A percentile compares a stretch with the other conserved stretches of the same genome.
phyloP scores from a whole-genome alignment of 2,888 invertebrate species.

The Nephrotoma flavescens region DNA sequence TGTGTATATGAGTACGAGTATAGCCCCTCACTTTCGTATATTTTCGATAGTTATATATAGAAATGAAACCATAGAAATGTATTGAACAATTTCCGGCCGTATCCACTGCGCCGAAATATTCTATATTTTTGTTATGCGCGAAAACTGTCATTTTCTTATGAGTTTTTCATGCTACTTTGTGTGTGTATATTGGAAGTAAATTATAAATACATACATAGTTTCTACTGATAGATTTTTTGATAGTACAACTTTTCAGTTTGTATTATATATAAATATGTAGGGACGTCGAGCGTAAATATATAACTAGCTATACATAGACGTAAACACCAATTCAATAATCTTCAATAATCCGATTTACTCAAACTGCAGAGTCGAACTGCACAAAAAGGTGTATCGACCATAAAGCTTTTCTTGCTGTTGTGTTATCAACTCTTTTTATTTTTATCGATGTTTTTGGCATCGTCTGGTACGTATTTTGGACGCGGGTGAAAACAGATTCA shows the following conservation, averaged over 20 bases:
- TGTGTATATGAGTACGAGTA: neutral
- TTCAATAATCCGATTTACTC: neutral
- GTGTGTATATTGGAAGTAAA: too few relatives aligned
- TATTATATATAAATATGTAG: too few relatives aligned
- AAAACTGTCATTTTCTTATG: too few relatives aligned
- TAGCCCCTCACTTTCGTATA: too few relatives aligned
- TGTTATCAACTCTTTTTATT: neutral
- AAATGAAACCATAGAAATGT: too few relatives aligned
- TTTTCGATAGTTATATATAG: too few relatives aligned
- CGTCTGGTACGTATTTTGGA: neutral
- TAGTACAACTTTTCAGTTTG: too few relatives aligned
- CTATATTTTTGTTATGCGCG: too few relatives aligned
- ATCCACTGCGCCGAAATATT: too few relatives aligned
- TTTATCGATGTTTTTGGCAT: neutral
- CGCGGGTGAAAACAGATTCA: neutral
- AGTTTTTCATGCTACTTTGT: too few relatives aligned
- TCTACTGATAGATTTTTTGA: neutral
- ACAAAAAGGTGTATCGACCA: neutral
- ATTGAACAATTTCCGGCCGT: too few relatives aligned
- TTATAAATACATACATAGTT: neutral
- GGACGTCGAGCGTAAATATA: too few relatives aligned
- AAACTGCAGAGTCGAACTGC: neutral
- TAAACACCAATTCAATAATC: neutral
- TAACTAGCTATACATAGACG: neutral
- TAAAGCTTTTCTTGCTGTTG: neutral